Evolutionary conservation across 2,113 vertebrate species (phyloP).

Genomic region (Prietella phreatophila): DNA sequence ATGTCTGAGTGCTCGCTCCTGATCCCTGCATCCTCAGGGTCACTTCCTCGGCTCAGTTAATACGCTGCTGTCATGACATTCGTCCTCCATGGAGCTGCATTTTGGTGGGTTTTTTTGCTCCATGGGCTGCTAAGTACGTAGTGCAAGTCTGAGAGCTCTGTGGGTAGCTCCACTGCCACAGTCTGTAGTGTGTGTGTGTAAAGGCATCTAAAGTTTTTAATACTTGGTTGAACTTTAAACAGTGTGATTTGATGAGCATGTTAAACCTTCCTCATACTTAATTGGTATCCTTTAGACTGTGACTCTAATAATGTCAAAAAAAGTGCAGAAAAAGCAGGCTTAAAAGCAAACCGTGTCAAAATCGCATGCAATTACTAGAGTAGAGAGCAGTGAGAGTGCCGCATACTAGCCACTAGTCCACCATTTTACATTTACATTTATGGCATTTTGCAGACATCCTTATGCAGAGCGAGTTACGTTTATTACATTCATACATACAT

Average conservation of each 20-base stretch:
- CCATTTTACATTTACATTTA: too few relatives aligned
- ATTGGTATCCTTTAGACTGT: background rate
- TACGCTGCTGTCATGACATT: constrained; percentile 19
- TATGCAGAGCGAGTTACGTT: too few relatives aligned
- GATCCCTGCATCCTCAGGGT: background rate
- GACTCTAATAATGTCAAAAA: background rate
- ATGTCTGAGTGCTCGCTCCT: background rate
- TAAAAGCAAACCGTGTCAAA: background rate
- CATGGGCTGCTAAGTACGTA: constrained; percentile 32
- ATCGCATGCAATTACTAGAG: background rate
- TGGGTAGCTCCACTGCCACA: background rate
- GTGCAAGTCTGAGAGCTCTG: background rate
- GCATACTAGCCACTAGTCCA: too few relatives aligned
- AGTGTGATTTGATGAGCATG: background rate
- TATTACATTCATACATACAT: too few relatives aligned
- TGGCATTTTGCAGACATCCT: too few relatives aligned
- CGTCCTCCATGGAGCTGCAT: background rate
- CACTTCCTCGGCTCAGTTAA: constrained; percentile 24
- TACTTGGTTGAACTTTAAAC: background rate
- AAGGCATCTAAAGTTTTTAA: background rate
- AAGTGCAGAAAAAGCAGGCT: background rate
- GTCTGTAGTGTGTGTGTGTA: background rate
- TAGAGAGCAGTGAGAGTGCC: too few relatives aligned
- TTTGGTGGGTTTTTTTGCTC: background rate
- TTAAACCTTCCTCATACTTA: background rate